Base-by-base conservation (phyloP, 2,888 invertebrate species). In the Cacoxenus indagator region DNA sequence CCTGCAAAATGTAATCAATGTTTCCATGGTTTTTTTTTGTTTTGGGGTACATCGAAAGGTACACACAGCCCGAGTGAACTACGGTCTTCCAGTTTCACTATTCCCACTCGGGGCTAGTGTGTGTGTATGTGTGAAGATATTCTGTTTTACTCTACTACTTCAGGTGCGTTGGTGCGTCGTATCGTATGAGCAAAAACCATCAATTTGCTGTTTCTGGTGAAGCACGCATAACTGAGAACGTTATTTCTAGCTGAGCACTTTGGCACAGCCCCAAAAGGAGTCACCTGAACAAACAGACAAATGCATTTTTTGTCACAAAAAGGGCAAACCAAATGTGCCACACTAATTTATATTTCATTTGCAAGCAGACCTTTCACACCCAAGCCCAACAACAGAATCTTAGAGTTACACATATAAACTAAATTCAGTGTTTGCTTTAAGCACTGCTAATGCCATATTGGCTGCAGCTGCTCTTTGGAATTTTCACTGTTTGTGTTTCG, bases 1-100 rank as follows among this genome's bases (percentile, higher is more conserved):
- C 37, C 22, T 59, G 64, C 64, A 8, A 68, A 75, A 68, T 72
- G 70, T 64, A 67, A 67, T 67, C 70, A 67, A 59, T 31, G 62
- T 22, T 17, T 51, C 17, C 22, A 19, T 65, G 54, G 19, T 22
- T 43, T 1, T 65, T n/a, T n/a, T n/a, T n/a, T n/a, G n/a, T n/a
- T n/a, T n/a, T n/a, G n/a, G n/a, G n/a, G n/a, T n/a, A n/a, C n/a
- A n/a, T n/a, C n/a, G n/a, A n/a, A n/a, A n/a, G n/a, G n/a, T n/a
- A n/a, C n/a, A n/a, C n/a, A n/a, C n/a, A n/a, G n/a, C n/a, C n/a
- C n/a, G n/a, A n/a, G n/a, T n/a, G n/a, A n/a, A n/a, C n/a, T n/a
- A n/a, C n/a, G n/a, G n/a, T n/a, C n/a, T n/a, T n/a, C n/a, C n/a
- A n/a, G n/a, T n/a, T n/a, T n/a, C n/a, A n/a, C n/a, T n/a, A n/a